Base-by-base conservation (phyloP, 2,888 invertebrate genomes). In the Pemphredon lugubris region DNA sequence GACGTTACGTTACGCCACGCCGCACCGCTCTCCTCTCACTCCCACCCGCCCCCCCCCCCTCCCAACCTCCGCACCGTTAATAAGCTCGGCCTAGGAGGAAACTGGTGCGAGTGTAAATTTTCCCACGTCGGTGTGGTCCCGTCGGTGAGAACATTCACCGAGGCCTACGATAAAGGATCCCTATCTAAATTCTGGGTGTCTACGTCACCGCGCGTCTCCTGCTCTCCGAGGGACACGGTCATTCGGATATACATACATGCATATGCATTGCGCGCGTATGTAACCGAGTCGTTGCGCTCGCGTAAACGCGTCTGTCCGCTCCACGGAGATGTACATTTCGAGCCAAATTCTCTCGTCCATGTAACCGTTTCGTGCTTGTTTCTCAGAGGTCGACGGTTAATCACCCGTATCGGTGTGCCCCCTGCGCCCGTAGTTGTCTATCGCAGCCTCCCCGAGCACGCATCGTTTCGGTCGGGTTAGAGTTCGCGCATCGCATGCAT, bases 401-500 rank as follows among this genome's bases (percentile, higher is more conserved):
- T 72, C 69, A 64, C 58, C 48, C 13, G 39, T 16, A 48, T 45
- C 51, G 14, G 44, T 34, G 65, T 51, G 65, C 11, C 57, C 47
- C 53, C 30, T 30, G 9, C 34, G 11, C n/a, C 11, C 2, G 34
- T 34, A 11, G 4, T n/a, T 11, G 70, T 70, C 70, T 50, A 59
- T 60, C 67, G 70, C 67, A 70, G 70, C 59, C 59, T 67, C 70
- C 67, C 59, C 26, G 67, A 67, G 67, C 67, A 70, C 54, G 54
- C 67, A 70, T 70, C 67, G 70, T 42, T 67, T n/a, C n/a, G n/a
- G 67, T 66, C 67, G 50, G 67, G 70, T 60, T 67, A 66, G 58
- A 67, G 59, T 67, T 70, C 58, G 60, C 66, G 69, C 44, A 66
- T 20, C 65, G 51, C 53, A 34, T n/a, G 66, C 57, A 66, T 70